Conservation (phyloP, 2,797 vertebrate genomes). For the Rallus crepitans region DNA sequence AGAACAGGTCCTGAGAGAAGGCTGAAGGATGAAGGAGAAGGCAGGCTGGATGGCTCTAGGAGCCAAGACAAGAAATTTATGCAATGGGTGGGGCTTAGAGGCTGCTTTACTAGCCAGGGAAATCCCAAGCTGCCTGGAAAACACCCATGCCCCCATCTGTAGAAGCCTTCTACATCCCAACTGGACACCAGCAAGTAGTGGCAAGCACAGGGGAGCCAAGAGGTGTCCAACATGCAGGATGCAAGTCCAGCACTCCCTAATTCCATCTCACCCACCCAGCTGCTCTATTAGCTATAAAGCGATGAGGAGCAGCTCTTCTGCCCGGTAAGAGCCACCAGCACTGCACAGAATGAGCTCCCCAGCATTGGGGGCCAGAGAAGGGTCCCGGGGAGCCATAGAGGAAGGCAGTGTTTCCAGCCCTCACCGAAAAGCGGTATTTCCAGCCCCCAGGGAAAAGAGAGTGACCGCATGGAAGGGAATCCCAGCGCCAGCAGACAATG, state of each 20-base stretch:
- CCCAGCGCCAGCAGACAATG: conserved; percentile 22
- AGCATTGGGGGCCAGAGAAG: not conserved
- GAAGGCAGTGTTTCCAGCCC: not conserved
- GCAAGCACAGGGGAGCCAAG: not conserved
- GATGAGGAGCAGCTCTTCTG: not conserved
- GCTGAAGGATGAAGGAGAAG: too few relatives aligned
- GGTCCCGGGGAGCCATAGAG: rapidly evolving
- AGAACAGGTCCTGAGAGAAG: not conserved
- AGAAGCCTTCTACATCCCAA: not conserved
- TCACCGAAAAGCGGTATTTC: not conserved
- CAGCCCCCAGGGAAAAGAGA: not conserved
- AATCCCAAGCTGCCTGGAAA: not conserved
- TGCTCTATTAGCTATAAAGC: not conserved
- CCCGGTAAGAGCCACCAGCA: not conserved
- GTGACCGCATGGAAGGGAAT: not conserved
- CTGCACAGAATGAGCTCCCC: not conserved
- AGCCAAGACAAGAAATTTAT: not conserved
- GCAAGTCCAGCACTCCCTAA: not conserved
- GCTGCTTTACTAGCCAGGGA: not conserved
- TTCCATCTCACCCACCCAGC: not conserved
- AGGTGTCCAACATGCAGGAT: not conserved
- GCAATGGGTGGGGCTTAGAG: not conserved
- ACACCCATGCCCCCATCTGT: not conserved
- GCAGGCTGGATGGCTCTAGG: not conserved
- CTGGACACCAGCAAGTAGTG: not conserved